Conservation (phyloP, 2,888 invertebrate species). For the Napeogenes sylphis region DNA sequence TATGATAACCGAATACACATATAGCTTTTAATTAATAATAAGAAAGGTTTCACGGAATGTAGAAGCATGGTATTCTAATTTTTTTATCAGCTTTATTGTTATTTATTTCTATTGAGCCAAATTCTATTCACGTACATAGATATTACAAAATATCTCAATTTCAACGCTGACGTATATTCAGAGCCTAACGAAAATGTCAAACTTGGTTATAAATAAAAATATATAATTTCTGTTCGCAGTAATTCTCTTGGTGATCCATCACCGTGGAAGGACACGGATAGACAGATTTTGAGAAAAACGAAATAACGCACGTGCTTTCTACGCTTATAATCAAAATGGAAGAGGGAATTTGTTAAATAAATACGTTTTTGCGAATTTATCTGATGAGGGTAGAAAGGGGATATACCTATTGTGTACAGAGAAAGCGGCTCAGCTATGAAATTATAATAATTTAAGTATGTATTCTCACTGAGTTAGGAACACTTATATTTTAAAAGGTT, state of each 20-base stretch:
- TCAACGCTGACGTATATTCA: constrained; percentile 32
- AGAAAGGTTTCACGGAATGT: no score
- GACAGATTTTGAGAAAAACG: constrained; percentile 40
- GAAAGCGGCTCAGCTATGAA: not conserved
- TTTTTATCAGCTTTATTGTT: no score
- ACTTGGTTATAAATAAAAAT: constrained; percentile 44
- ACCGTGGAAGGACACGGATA: constrained; percentile 32
- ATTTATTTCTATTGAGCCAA: no score
- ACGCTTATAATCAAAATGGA: constrained; percentile 33
- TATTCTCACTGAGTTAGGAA: no score
- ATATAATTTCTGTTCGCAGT: constrained; percentile 35
- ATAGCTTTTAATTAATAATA: no score
- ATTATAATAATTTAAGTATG: no score
- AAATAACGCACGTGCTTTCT: constrained; percentile 35
- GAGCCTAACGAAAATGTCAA: constrained; percentile 50
- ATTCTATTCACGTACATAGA: no score
- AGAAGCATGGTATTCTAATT: no score
- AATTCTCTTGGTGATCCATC: constrained; percentile 44
- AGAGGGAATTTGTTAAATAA: constrained; percentile 22
- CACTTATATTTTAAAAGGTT: no score
- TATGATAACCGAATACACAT: not conserved
- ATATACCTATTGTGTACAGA: constrained; percentile 3
- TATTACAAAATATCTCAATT: constrained; percentile 29
- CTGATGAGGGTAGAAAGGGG: not conserved
- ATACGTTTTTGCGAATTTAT: constrained; percentile 10